Evolutionary conservation across 2,888 invertebrate genomes (phyloP), one percentile per base, ranked within the genome.

Genomic region (Chaetogeoica ovagalla): DNA sequence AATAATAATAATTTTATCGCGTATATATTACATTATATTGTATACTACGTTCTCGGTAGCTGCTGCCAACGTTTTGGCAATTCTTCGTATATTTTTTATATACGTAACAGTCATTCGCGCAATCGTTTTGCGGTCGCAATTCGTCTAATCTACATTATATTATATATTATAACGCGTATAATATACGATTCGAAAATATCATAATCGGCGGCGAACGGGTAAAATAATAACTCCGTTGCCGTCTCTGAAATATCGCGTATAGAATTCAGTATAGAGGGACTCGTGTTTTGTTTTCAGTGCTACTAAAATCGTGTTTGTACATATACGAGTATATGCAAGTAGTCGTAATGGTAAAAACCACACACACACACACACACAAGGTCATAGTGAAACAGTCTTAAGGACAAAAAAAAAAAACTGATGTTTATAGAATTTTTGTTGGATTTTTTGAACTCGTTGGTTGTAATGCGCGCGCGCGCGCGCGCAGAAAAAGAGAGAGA

Each of bases 61-160:
- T 8, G 17, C 19, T 13, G 23, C 30, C 30, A 30, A 43, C 17
- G 21, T 65, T 39, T 57, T 55, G 39, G 30, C 30, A 75, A 75
- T 57, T 65, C 39, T 19, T 43, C 39, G 55, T 75, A 30, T 30
- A 30, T 30, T 2, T 30, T 2, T 30, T 30, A 30, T 30, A 30
- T 30, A 57, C 65, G 39, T 39, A 55, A 75, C 66, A 65, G 23
- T 74, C 17, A 65, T 55, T 74, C 55, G 37, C 52, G 70, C 55
- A 77, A 77, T 62, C 4, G 55, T 77, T 70, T n/a, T 77, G 77
- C 70, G 77, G 77, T 77, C 39, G 30, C 30, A 63, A 15, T 70
- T 39, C 37, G 21, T 63, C 55, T 21, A 75, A 57, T 66, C 19
- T 48, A 48, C 3, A 48, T 48, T 48, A 9, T 7, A 7, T 5